Evolutionary conservation across 2,888 invertebrate species (phyloP), one percentile per base, ranked within the genome.

Genomic region (Volucella inflata): DNA sequence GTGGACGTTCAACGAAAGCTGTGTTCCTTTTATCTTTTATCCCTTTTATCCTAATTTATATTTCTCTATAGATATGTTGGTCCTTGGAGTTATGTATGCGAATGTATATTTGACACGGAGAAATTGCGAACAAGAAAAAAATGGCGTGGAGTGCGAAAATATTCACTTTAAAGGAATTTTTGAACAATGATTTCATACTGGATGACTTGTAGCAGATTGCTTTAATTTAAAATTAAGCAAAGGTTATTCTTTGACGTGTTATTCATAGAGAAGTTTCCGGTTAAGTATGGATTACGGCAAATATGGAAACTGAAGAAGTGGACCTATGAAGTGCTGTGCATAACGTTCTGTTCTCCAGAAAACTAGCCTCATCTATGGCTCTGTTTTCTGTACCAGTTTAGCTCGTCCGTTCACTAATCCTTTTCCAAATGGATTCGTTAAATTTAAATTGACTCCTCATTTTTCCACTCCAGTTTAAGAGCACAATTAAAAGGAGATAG

Each of bases 81-180:
- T 67, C 67, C 67, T 59, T 59, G 55, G 48, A 65, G 65, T 55
- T 74, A 21, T n/a, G 30, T 6, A 30, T 6, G 6, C 1, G 30
- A 6, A 30, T 30, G 36, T 64, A 12, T 48, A 55, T 64, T 8
- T n/a, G n/a, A 14, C 11, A 42, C 8, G 17, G 30, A 38, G 40
- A 53, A 53, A 30, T 4, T 8, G 8, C 16, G 0, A 16, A 55
- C 16, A 11, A 11, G 44, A 55, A 4, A 11, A 21, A 14, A 42
- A 42, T 55, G 44, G 67, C 8, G 21, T 21, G 42, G 67, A 53
- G 36, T 17, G 17, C 6, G 51, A 1, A 2, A 16, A 21, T 44
- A 44, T 71, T 44, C 1, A 16, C 21, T 53, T 72, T 62, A 53
- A 72, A 53, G 44, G 72, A 72, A 72, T 72, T 51, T 53, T 36